Base-by-base conservation (phyloP, 2,888 invertebrate genomes). In the Fragum fragum region DNA sequence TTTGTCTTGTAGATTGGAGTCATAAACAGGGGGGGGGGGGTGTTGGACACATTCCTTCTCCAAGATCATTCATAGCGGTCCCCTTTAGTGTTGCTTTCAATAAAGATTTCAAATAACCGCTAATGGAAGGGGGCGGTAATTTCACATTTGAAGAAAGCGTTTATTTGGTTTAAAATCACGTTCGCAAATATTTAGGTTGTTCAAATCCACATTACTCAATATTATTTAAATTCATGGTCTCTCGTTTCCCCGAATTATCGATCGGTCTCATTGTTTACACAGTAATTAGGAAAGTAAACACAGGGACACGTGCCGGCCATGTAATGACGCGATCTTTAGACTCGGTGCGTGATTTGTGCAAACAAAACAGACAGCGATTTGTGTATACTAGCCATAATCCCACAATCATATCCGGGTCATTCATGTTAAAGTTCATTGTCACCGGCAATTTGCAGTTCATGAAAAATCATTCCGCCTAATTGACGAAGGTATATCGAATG, bases 241-340 rank as follows among this genome's bases (percentile, higher is more conserved):
- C 28, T 16, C n/a, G 2, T 26, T 26, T 26, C 57, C 57, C 18
- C 57, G 57, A 23, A 57, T 57, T 57, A 66, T 66, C 42, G 66
- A 66, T 66, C 42, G 42, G 21, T 32, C 23, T 1, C 9, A 11
- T 1, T 66, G 66, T 85, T 85, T 85, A 77, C 63, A 47, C 42
- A 71, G 70, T 77, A 71, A 86, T 86, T 81, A 83, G 32, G 39
- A 57, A 53, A 11, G 86, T 81, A 81, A 86, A 86, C 83, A 86
- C n/a, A 18, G 36, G 28, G 72, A 74, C 86, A 86, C 86, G 83
- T 83, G 83, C 47, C 26, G 23, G 18, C 42, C 66, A 21, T 66
- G 66, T 66, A 66, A 66, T 66, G 66, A 66, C 66, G 66, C 66
- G 66, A 66, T 66, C 66, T 66, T 36, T 66, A 36, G 42, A 21